Evolutionary conservation across 1,140 invertebrate species (phyloP).

Genomic region (Cydia amplana): DNA sequence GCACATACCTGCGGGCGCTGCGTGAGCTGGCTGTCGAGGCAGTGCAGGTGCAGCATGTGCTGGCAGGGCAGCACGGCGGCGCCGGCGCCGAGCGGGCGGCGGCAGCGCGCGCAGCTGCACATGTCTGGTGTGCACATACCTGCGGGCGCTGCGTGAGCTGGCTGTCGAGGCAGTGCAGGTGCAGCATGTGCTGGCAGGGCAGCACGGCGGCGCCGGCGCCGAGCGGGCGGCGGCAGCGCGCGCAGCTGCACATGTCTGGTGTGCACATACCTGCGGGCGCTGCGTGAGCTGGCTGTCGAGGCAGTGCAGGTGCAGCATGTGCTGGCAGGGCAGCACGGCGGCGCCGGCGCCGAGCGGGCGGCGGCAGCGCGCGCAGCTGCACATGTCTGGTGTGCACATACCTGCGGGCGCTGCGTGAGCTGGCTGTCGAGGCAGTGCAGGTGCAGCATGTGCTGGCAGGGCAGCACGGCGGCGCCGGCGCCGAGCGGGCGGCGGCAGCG

Average conservation of each 20-base stretch:
- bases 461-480: slow-evolving; percentile 82
- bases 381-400: not conserved
- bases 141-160: slow-evolving; percentile 81
- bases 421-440: slow-evolving; percentile 88
- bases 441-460: slow-evolving; percentile 89
- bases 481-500: slow-evolving; percentile 81
- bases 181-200: slow-evolving; percentile 88
- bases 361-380: slow-evolving; percentile 83
- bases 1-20: slow-evolving; percentile 61
- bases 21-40: slow-evolving; percentile 86
- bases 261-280: slow-evolving; percentile 48
- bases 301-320: slow-evolving; percentile 89
- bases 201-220: slow-evolving; percentile 81
- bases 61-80: slow-evolving; percentile 86
- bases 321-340: slow-evolving; percentile 87
- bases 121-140: not conserved
- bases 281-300: slow-evolving; percentile 85
- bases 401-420: slow-evolving; percentile 79
- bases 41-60: slow-evolving; percentile 89
- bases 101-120: slow-evolving; percentile 83
- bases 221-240: slow-evolving; percentile 82
- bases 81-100: slow-evolving; percentile 76
- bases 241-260: slow-evolving; percentile 78
- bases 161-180: slow-evolving; percentile 87
- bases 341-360: slow-evolving; percentile 77